Base-by-base conservation (phyloP, 2,113 vertebrate species). In the Dasyornis broadbenti region DNA sequence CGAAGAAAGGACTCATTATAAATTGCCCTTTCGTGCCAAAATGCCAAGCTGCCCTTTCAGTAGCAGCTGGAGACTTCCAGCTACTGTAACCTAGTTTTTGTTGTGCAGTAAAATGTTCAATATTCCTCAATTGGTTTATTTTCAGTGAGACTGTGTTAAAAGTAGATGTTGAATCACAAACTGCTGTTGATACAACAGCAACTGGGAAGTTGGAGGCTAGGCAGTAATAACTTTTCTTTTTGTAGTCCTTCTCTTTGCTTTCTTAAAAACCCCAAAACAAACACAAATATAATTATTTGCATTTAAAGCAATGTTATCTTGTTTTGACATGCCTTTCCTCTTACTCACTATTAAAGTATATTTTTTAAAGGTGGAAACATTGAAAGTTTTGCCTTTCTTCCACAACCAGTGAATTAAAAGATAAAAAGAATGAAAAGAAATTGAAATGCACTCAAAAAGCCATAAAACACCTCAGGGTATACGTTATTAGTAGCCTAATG, bases 41-140 rank as follows among this genome's bases (percentile, higher is more conserved):
- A 95, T 95, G 54, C 84, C 89, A 88, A n/a, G 82, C 60, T 95
- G 61, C 80, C 90, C 89, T 97, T 95, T 94, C 75, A 82, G 56
- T 8, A 89, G 57, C 68, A 66, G 72, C 70, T 87, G 81, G 88
- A 90, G 82, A 75, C 20, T 92, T 88, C 27, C 37, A 82, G 45
- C 44, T 77, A 54, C 59, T 91, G 54, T 69, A 84, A 89, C 53
- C 21, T 71, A 47, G n/a, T 49, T 87, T 75, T 91, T 86, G 35
- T 90, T 69, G 33, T 84, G 40, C 33, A 76, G 37, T 54, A 87
- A 95, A 90, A 57, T 89, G 75, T 73, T 94, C 78, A 57, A 13
- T 97, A 93, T 92, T 95, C 86, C 52, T 65, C 68, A 77, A 42
- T 24, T 40, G 35, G 42, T 94, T 89, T 93, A 68, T 95, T 90